phyloP scores from a whole-genome alignment of 2,888 invertebrate genomes.

The Parelbella ahira region DNA sequence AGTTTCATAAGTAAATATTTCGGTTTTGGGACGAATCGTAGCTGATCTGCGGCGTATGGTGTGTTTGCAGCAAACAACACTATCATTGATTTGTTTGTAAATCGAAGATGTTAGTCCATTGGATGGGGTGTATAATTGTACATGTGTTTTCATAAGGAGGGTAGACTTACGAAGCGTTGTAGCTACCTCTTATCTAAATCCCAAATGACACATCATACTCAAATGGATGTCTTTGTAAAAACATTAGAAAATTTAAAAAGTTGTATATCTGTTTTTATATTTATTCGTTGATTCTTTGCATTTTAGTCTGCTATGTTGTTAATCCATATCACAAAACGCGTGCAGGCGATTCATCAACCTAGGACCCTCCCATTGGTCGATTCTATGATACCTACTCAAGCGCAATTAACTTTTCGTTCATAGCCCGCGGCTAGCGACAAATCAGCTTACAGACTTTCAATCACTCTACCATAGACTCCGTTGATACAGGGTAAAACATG shows the following conservation, averaged over 20 bases:
- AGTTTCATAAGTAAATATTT: conserved; percentile 60
- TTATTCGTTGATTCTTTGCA: too few species aligned
- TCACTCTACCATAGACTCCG: conserved; percentile 34
- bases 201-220: too few species aligned
- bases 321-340: neutral
- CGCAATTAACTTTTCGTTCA: conserved; percentile 69
- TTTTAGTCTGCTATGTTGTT: too few species aligned
- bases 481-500: conserved; percentile 5
- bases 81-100: conserved; percentile 57
- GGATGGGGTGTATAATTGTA: too few species aligned
- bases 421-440: conserved; percentile 60
- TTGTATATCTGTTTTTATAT: too few species aligned
- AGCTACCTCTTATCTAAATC: too few species aligned
- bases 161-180: too few species aligned
- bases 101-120: conserved; percentile 32
- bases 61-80: conserved; percentile 53
- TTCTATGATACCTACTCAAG: conserved; percentile 61
- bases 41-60: conserved; percentile 46
- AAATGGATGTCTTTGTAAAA: too few species aligned
- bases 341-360: conserved; percentile 46
- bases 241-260: too few species aligned
- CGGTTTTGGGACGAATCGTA: conserved; percentile 55
- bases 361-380: conserved; percentile 65
- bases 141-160: too few species aligned
- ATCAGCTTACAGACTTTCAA: conserved; percentile 65